phyloP scores from a whole-genome alignment of 2,113 vertebrate species.

The Tringa solitaria region DNA sequence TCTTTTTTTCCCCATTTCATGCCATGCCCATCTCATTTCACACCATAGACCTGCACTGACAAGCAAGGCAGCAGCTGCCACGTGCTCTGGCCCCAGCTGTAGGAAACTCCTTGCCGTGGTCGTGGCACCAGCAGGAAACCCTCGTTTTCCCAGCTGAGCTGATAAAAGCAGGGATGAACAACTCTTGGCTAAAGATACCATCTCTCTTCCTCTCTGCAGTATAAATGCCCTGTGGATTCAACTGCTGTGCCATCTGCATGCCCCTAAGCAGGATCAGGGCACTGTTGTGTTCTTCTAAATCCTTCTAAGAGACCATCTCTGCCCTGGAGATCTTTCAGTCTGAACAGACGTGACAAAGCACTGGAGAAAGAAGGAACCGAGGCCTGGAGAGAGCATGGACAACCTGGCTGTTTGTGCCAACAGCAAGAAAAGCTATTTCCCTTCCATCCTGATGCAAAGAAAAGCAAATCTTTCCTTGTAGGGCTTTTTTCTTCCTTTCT shows the following conservation, averaged over 20 bases:
- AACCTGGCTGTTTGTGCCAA: neutral
- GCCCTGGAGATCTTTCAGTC: neutral
- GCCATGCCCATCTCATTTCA: too few relatives aligned
- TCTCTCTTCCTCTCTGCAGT: neutral
- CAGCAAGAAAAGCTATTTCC: neutral
- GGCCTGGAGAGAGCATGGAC: neutral
- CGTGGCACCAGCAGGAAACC: fast-evolving
- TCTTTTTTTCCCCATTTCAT: fast-evolving
- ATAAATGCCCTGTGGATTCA: neutral
- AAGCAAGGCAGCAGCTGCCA: neutral
- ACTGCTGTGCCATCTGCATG: neutral
- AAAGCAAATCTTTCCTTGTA: neutral
- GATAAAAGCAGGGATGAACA: neutral
- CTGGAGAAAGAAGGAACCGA: neutral
- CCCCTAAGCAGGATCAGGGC: neutral
- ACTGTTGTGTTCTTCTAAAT: neutral
- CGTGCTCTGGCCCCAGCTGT: neutral
- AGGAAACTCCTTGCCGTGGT: neutral
- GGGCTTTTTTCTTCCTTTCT: neutral
- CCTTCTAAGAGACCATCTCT: neutral
- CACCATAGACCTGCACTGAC: fast-evolving
- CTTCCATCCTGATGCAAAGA: neutral
- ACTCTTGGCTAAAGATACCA: neutral
- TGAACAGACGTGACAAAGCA: neutral
- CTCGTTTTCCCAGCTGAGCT: neutral